Percentiles rank a stretch among this genome's conserved stretches.
phyloP scores from a whole-genome alignment of 2,113 vertebrate species.

The Tapirus terrestris region DNA sequence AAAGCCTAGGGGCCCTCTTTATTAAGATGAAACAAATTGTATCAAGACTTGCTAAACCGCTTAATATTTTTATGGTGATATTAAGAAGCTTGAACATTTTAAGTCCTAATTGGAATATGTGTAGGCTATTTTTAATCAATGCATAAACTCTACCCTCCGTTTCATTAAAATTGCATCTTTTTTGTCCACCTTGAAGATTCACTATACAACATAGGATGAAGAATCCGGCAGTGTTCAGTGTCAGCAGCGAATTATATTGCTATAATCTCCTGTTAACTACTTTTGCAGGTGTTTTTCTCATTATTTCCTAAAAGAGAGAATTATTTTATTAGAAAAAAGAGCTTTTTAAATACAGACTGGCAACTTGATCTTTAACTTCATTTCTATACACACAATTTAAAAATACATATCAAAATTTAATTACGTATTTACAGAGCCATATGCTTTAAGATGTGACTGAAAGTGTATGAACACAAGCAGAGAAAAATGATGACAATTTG shows the following conservation, averaged over 20 bases:
- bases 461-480: background rate
- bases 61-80: constrained; percentile 48
- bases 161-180: background rate
- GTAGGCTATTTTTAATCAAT: constrained; percentile 25
- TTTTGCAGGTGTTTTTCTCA: background rate
- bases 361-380: background rate
- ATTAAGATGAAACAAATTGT: constrained; percentile 63
- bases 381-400: background rate
- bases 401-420: background rate
- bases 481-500: background rate
- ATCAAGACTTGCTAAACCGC: constrained; percentile 62
- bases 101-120: constrained; percentile 18
- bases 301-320: background rate
- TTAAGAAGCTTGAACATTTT: constrained; percentile 28
- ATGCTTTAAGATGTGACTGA: background rate
- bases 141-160: background rate
- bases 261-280: background rate
- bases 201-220: background rate
- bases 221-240: background rate
- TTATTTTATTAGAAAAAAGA: background rate
- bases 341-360: background rate
- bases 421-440: background rate
- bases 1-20: constrained; percentile 50
- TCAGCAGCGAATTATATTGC: background rate
- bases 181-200: background rate